Evolutionary conservation across 1,140 invertebrate genomes (phyloP).

Genomic region (Trichonephila inaurata): DNA sequence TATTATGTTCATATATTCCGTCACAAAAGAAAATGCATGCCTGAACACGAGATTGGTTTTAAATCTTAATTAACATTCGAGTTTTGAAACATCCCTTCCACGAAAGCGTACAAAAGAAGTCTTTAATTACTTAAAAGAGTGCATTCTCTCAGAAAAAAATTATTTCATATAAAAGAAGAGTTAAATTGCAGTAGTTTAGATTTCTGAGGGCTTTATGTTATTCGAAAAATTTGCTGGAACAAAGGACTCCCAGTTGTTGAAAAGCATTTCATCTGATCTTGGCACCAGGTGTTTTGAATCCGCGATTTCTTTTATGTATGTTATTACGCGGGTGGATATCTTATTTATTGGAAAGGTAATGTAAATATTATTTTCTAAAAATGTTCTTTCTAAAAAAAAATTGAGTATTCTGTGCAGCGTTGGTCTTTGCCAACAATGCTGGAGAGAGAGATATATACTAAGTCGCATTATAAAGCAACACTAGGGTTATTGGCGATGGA

Average conservation of each 20-base stretch:
- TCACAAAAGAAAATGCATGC: constrained; percentile 9
- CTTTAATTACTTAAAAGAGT: constrained; percentile 16
- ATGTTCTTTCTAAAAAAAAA: no score
- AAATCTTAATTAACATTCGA: constrained; percentile 20
- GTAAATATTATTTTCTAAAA: no score
- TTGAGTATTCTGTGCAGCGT: no score
- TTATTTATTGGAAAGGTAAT: no score
- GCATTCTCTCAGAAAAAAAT: not conserved
- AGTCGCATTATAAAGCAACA: no score
- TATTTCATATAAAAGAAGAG: not conserved
- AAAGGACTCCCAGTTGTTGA: not conserved
- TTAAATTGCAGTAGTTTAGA: not conserved
- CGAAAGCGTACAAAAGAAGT: not conserved
- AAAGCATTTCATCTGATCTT: not conserved
- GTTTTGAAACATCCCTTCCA: not conserved
- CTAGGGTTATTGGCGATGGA: no score
- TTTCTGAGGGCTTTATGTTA: not conserved
- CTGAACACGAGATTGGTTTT: constrained; percentile 4
- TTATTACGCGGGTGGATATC: no score
- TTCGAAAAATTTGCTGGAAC: not conserved
- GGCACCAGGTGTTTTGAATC: not conserved
- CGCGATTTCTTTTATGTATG: not conserved
- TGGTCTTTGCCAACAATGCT: no score
- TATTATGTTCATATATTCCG: not conserved
- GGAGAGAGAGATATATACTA: no score